Conservation (phyloP, 1,140 invertebrate genomes). For the Drosophila santomea region DNA sequence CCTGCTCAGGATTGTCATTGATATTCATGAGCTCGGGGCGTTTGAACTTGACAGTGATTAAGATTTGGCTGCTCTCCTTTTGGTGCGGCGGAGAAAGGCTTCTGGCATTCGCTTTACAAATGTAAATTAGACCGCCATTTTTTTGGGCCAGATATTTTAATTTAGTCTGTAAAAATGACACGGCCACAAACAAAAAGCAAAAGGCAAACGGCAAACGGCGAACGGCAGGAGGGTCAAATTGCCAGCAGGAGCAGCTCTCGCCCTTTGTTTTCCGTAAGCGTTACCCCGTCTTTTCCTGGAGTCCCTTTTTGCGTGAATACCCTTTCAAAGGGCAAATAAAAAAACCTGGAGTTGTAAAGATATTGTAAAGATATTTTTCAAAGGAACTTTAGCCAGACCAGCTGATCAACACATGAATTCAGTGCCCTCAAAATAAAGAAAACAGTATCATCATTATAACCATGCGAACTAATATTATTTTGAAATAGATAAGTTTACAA, state of each 20-base stretch:
- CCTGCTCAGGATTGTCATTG: conserved; percentile 68
- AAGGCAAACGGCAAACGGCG: conserved; percentile 23
- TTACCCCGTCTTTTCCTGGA: conserved; percentile 53
- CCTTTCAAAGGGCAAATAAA: conserved; percentile 3
- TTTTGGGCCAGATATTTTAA: conserved; percentile 73
- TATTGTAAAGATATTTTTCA: too few relatives aligned
- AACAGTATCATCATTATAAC: too few relatives aligned
- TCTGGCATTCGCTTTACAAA: conserved; percentile 80
- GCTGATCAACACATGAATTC: too few relatives aligned
- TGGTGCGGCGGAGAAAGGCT: conserved; percentile 56
- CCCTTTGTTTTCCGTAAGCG: conserved; percentile 73
- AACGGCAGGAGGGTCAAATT: conserved; percentile 25
- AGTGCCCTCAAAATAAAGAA: too few relatives aligned
- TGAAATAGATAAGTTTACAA: too few relatives aligned
- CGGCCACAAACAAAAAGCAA: conserved; percentile 71
- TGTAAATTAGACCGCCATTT: conserved; percentile 81
- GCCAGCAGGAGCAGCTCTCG: conserved; percentile 40
- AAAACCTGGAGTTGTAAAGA: too few relatives aligned
- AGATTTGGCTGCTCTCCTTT: conserved; percentile 69
- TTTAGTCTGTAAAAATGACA: conserved; percentile 83
- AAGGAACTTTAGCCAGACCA: too few relatives aligned
- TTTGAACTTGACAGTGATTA: conserved; percentile 84
- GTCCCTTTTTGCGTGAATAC: conserved; percentile 23
- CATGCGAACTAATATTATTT: too few relatives aligned
- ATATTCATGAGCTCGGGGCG: conserved; percentile 80